These are phyloP conservation scores for Nannoperca obscura DNA, from an alignment of 2,797 vertebrate species.

Conservation along the genomic window DNA sequence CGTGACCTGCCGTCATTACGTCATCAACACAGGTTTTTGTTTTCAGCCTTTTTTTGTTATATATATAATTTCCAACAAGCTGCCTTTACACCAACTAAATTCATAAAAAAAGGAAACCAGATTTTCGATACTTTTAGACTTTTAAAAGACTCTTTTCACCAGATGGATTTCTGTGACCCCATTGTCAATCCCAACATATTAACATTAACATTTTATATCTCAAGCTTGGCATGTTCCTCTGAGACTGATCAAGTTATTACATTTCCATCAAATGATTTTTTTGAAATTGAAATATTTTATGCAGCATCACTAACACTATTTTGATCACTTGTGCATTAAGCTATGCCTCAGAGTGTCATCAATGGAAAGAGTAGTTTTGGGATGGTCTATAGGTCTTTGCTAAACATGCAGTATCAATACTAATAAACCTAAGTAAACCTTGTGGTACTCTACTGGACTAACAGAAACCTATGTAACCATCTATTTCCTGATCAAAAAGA, in stretches of 20 bases:
- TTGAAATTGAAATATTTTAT: neutral
- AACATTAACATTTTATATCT: neutral
- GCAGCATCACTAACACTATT: neutral
- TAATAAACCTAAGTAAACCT: neutral
- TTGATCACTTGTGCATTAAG: neutral
- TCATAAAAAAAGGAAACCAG: neutral
- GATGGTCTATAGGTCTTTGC: neutral
- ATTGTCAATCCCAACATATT: neutral
- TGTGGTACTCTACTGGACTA: too few species aligned
- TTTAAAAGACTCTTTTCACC: neutral
- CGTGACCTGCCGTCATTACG: neutral
- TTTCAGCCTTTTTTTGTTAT: neutral
- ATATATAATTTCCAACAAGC: neutral
- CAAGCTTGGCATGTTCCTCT: neutral
- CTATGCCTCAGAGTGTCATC: neutral
- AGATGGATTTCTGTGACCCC: neutral
- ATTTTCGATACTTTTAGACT: neutral
- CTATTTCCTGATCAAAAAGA: constrained; percentile 49
- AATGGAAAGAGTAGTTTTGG: neutral
- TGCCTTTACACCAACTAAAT: neutral
- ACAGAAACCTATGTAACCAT: constrained; percentile 39
- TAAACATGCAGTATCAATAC: neutral
- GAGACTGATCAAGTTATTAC: neutral
- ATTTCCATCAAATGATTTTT: neutral
- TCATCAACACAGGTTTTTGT: neutral